Evolutionary conservation across 2,113 vertebrate genomes (phyloP).

Genomic region (Centropus bengalensis): DNA sequence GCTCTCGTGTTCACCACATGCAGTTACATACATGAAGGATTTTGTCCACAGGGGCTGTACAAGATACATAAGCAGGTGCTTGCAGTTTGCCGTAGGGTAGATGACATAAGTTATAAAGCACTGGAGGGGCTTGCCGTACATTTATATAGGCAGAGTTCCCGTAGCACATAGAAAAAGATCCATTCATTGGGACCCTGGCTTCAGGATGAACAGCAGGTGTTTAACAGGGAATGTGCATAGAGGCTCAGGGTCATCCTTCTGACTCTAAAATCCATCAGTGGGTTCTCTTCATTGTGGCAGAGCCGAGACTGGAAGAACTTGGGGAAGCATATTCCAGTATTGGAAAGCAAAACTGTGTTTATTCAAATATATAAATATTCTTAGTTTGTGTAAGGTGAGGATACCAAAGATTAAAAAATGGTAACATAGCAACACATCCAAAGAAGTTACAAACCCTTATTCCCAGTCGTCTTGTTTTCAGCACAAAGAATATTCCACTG

Average conservation of each 20-base stretch:
- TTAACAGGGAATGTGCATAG: too few relatives aligned
- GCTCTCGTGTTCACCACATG: background rate
- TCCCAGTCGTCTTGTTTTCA: background rate
- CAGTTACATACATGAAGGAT: background rate
- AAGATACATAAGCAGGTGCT: background rate
- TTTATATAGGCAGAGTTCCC: background rate
- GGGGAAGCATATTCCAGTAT: background rate
- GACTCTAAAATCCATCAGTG: background rate
- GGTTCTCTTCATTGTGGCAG: background rate
- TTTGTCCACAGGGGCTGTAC: background rate
- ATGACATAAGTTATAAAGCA: background rate
- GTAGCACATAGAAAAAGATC: background rate
- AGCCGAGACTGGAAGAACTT: background rate
- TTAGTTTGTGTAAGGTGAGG: background rate
- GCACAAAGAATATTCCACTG: constrained; percentile 20
- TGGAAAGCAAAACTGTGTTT: background rate
- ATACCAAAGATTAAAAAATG: constrained; percentile 1
- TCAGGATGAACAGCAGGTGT: background rate
- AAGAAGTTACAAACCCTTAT: constrained; percentile 8
- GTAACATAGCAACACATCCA: background rate
- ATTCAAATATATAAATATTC: constrained; percentile 34
- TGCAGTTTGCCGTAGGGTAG: background rate
- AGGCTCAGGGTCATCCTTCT: background rate
- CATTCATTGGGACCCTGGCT: background rate
- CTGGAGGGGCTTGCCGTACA: background rate